Base-by-base conservation (phyloP, 2,113 vertebrate species). In the Menidia beryllina region DNA sequence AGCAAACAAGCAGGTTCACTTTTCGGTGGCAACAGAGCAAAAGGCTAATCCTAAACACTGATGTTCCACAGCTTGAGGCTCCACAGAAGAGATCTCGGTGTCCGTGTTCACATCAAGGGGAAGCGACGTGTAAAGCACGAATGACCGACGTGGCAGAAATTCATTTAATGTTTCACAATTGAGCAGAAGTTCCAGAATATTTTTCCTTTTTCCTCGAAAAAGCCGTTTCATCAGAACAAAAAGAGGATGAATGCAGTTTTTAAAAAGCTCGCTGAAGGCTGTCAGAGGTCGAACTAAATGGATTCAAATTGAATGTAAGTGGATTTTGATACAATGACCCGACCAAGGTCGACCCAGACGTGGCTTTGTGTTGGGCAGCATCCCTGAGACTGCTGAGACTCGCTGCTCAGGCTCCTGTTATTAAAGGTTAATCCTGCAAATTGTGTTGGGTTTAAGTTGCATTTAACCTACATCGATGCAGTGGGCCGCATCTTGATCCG, bases 221-320 rank as follows among this genome's bases (percentile, higher is more conserved):
- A 45, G 19, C 23, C 69, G 49, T 59, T 68, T 68, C 49, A 50
- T 75, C 69, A 62, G 61, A 50, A 60, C 9, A 19, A 66, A 71
- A 5, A 72, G 65, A 61, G 39, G 69, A 48, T 86, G 75, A 54
- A 69, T 81, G 85, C 65, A 70, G 24, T 69, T 1, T 11, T 21
- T n/a, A 30, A 30, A 30, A 30, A 30, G 30, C 4, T 13, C 24
- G 67, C 77, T 65, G 83, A 80, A 83, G 79, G 74, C 66, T 75
- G 56, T 52, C 78, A 77, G 75, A 77, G 87, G 87, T 84, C 57
- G 69, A 86, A 84, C 84, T 88, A 89, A 90, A 86, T 58, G 80
- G 87, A 90, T 90, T 85, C 67, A 73, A 82, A 89, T 60, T 67
- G 75, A 82, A 68, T 60, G 39, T 70, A 86, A 89, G 81, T 70